Evolutionary conservation across 2,888 invertebrate genomes (phyloP).

Genomic region (Altica lythri): DNA sequence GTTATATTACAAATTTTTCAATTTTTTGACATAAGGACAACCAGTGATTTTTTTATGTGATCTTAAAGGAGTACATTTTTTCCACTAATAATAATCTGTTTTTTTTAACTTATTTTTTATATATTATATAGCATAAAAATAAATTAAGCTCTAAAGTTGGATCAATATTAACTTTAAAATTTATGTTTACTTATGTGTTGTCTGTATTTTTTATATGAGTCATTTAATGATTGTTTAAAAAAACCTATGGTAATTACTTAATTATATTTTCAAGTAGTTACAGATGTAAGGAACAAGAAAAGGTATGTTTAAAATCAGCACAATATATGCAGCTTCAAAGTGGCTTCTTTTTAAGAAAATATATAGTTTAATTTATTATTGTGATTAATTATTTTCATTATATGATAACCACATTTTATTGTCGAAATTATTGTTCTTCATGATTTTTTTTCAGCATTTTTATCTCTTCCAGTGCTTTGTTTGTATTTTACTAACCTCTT

Average conservation of each 20-base stretch:
- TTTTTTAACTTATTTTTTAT: conserved; percentile 22
- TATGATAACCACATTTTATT: background rate
- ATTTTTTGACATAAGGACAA: too few relatives aligned
- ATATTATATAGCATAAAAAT: conserved; percentile 3
- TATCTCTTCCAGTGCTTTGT: too few relatives aligned
- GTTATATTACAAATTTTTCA: background rate
- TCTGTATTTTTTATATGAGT: conserved; percentile 22
- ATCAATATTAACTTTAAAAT: conserved; percentile 14
- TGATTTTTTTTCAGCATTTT: too few relatives aligned
- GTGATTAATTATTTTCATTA: too few relatives aligned
- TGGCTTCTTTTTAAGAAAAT: conserved; percentile 21
- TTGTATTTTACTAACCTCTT: too few relatives aligned
- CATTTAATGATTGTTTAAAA: too few relatives aligned
- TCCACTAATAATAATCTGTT: conserved; percentile 1
- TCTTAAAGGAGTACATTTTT: background rate
- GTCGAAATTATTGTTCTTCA: too few relatives aligned
- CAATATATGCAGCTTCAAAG: conserved; percentile 34
- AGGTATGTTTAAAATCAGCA: conserved; percentile 21
- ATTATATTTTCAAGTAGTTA: too few relatives aligned
- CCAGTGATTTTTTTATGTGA: conserved; percentile 1
- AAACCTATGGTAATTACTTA: too few relatives aligned
- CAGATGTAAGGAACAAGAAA: too few relatives aligned
- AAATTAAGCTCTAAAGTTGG: conserved; percentile 15
- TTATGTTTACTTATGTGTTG: conserved; percentile 17
- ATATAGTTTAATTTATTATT: conserved; percentile 12